A percentile compares a stretch with the other conserved stretches of the same genome.
phyloP scores from a whole-genome alignment of 2,797 vertebrate species.

The Acanthiza pusilla region DNA sequence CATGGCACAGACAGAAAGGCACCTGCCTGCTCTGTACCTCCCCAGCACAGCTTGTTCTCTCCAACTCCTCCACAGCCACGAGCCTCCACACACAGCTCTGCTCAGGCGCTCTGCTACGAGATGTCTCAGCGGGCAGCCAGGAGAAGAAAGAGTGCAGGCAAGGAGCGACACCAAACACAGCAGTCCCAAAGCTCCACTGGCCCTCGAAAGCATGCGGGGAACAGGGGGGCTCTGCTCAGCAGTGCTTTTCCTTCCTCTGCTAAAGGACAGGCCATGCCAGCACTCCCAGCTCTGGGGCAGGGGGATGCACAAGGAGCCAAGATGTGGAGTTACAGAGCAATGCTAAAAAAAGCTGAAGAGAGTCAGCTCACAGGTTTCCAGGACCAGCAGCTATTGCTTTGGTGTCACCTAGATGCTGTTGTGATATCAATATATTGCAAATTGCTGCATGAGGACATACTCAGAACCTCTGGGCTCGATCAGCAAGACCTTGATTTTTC shows the following conservation, averaged over 20 bases:
- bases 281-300: not conserved
- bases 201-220: accelerated
- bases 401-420: not conserved
- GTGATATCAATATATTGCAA: not conserved
- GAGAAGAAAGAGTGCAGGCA: not conserved
- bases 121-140: not conserved
- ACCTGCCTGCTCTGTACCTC: not conserved
- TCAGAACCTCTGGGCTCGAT: not conserved
- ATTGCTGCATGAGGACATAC: not conserved
- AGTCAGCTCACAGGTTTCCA: not conserved
- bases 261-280: not conserved
- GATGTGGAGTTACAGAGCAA: not conserved
- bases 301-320: not conserved
- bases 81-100: not conserved
- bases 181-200: not conserved
- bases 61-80: not conserved
- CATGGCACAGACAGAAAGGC: not conserved
- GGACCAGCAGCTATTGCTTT: not conserved
- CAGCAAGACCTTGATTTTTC: not conserved
- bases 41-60: not conserved
- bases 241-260: not conserved
- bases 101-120: not conserved
- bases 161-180: not conserved
- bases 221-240: not conserved
- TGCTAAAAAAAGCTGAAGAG: not conserved